A percentile compares a stretch with the other conserved stretches of the same genome.
Conservation (phyloP, 2,113 vertebrate species). For the Microtus montanus region DNA sequence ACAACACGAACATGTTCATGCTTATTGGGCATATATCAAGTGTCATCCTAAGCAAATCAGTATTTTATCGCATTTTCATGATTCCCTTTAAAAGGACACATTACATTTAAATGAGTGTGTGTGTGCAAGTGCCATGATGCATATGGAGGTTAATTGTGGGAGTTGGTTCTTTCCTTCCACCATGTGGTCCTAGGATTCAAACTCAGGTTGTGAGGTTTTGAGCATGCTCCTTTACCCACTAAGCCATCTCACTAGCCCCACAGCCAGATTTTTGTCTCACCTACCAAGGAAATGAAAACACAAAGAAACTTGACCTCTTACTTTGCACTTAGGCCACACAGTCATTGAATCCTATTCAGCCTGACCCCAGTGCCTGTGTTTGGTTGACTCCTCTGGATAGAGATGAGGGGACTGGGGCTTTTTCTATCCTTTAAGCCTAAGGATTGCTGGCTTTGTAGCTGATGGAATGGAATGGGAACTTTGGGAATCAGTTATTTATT, state of each 20-base stretch:
- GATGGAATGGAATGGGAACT: not conserved
- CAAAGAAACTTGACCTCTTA: not conserved
- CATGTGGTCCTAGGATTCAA: not conserved
- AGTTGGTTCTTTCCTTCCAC: not conserved
- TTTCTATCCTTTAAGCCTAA: not conserved
- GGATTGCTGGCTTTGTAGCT: conserved; percentile 5
- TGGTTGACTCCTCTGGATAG: not conserved
- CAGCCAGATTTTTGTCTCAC: not conserved
- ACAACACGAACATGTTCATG: not conserved
- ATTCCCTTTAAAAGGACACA: not conserved
- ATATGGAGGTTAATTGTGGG: not conserved
- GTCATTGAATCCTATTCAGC: not conserved
- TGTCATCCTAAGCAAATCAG: not conserved
- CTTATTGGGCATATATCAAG: not conserved
- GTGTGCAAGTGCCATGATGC: not conserved
- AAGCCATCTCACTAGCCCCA: not conserved
- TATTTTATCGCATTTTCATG: not conserved
- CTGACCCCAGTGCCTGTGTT: not conserved
- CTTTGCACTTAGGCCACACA: not conserved
- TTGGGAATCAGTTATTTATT: conserved; percentile 16
- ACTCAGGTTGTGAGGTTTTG: not conserved
- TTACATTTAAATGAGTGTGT: no score
- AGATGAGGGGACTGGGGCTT: not conserved
- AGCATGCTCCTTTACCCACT: not conserved
- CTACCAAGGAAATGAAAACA: not conserved